phyloP scores from a whole-genome alignment of 1,140 invertebrate genomes.

The Apis mellifera region Amel_HAv3.1 CM009941.2:10554501-10555000 shows the following conservation, averaged over 20 bases:
- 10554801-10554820: conserved; percentile 83
- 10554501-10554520: conserved; percentile 85
- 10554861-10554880: conserved; percentile 85
- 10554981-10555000: conserved; percentile 73
- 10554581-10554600: conserved; percentile 83
- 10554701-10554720: conserved; percentile 79
- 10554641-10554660: conserved; percentile 64
- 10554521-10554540: conserved; percentile 88
- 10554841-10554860: conserved; percentile 81
- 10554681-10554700: conserved; percentile 71
- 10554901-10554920: conserved; percentile 72
- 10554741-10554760: conserved; percentile 84
- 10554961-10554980: conserved; percentile 72
- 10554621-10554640: conserved; percentile 77
- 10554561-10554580: conserved; percentile 85
- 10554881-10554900: conserved; percentile 77
- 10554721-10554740: conserved; percentile 85
- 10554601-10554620: conserved; percentile 81
- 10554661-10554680: conserved; percentile 63
- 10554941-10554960: background rate
- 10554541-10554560: conserved; percentile 86
- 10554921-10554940: conserved; percentile 20
- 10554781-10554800: conserved; percentile 89
- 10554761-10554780: conserved; percentile 83
- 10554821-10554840: conserved; percentile 79